Evolutionary conservation across 2,797 vertebrate species (phyloP).

Genomic region (Ptychadena robeensis): DNA sequence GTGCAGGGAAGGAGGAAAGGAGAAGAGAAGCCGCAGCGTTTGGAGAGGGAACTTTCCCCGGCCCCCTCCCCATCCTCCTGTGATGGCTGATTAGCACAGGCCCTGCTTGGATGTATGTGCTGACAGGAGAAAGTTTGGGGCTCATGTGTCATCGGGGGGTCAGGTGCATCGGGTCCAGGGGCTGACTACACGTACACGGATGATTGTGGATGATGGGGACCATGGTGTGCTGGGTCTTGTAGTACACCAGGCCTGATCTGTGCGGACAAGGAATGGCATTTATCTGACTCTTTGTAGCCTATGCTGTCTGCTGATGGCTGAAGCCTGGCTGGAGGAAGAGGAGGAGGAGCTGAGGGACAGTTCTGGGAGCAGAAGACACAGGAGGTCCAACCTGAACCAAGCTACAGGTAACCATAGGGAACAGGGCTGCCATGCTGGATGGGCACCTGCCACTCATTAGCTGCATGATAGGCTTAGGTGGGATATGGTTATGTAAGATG

Average conservation of each 20-base stretch:
- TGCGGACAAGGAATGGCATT: conserved; percentile 7
- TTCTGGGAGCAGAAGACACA: conserved; percentile 68
- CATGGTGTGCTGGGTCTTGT: not conserved
- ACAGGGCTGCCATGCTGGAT: not conserved
- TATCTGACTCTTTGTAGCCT: conserved; percentile 8
- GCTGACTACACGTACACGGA: not conserved
- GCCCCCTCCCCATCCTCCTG: no score
- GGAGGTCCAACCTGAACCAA: conserved; percentile 70
- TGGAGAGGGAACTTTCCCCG: not conserved
- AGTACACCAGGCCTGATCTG: not conserved
- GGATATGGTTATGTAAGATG: no score
- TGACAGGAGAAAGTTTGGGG: conserved; percentile 29
- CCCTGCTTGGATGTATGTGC: not conserved
- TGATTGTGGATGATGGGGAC: no score
- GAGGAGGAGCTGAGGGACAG: conserved; percentile 78
- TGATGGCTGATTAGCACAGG: conserved; percentile 49
- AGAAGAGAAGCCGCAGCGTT: conserved; percentile 10
- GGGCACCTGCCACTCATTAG: no score
- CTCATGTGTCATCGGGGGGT: conserved; percentile 17
- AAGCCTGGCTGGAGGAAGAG: conserved; percentile 81
- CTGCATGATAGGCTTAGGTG: no score
- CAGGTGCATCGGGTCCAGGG: conserved; percentile 22
- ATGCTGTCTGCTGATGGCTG: conserved; percentile 80
- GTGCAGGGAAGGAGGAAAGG: conserved; percentile 65
- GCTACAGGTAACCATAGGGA: conserved; percentile 75